Evolutionary conservation across 2,888 invertebrate genomes (phyloP), one percentile per base, ranked within the genome.

Genomic region (Cephalotes varians): DNA sequence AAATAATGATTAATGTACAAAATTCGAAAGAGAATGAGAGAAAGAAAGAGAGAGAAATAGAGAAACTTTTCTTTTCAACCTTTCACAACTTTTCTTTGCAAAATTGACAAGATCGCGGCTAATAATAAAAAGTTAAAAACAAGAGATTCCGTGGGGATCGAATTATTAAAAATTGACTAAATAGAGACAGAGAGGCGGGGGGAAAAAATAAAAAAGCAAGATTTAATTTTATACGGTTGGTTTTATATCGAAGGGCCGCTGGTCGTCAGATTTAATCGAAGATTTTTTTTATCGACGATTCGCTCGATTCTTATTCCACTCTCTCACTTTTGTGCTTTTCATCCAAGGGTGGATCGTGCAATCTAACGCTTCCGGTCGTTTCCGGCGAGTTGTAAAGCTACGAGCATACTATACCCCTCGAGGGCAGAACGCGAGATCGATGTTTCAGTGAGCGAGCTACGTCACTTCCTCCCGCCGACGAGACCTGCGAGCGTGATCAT

Each of bases 151-250:
- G 58, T 31, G 67, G 83, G 60, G 87, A 90, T 91, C 81, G 67
- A 89, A 90, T 91, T 88, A 88, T 88, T 81, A 81, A 85, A 72
- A 87, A 90, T 88, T 77, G 87, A 82, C 65, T 40, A 49, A 77
- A 77, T 51, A 40, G 21, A 64, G 62, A 74, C 40, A 54, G 47
- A 51, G 44, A 54, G 31, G 9, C 12, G n/a, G 37, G 4, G 12
- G 15, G 15, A 47, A 47, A 21, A 71, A 62, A 37, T 34, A 54
- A 51, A 72, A 64, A 71, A 47, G 49, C 31, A 9, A 76, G 83
- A 90, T 88, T 83, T 80, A 90, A 86, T 90, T 88, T 87, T 81
- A 81, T 84, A 80, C 87, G 84, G 72, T 65, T 81, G 85, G 69
- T 82, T 85, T 83, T 72, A 65, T 31, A 65, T 31, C 81, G 82